phyloP scores from a whole-genome alignment of 2,797 vertebrate species.

The Tarsius wallacei region DNA sequence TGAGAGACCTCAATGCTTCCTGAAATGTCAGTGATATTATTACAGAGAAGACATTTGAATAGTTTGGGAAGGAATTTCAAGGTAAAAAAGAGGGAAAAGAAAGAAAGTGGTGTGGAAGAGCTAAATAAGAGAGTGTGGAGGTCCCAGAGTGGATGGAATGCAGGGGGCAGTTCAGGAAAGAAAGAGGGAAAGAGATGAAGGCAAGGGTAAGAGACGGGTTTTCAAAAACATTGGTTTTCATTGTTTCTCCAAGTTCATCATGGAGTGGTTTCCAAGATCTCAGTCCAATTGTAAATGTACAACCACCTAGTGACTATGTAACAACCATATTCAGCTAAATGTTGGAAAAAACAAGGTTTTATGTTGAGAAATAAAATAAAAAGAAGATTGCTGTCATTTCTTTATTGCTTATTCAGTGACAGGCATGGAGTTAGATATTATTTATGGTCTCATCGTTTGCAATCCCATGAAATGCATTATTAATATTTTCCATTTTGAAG shows the following conservation, averaged over 20 bases:
- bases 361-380: not conserved
- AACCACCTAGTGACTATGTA: not conserved
- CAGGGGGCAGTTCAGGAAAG: not conserved
- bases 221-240: not conserved
- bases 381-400: not conserved
- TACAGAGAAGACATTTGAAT: not conserved
- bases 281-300: not conserved
- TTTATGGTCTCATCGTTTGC: not conserved
- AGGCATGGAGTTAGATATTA: not conserved
- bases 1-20: not conserved
- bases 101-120: not conserved
- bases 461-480: not conserved
- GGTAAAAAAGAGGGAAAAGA: not conserved
- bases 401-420: not conserved
- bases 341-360: not conserved
- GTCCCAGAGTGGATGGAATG: not conserved
- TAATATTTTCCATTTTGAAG: not conserved
- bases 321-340: not conserved
- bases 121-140: rapidly evolving
- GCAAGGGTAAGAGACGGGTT: not conserved
- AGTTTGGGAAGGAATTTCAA: not conserved
- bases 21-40: not conserved
- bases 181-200: not conserved
- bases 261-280: not conserved
- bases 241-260: not conserved